A percentile compares a stretch with the other conserved stretches of the same genome.
phyloP scores from a whole-genome alignment of 2,888 invertebrate species.

The Neoitamus cyanurus region DNA sequence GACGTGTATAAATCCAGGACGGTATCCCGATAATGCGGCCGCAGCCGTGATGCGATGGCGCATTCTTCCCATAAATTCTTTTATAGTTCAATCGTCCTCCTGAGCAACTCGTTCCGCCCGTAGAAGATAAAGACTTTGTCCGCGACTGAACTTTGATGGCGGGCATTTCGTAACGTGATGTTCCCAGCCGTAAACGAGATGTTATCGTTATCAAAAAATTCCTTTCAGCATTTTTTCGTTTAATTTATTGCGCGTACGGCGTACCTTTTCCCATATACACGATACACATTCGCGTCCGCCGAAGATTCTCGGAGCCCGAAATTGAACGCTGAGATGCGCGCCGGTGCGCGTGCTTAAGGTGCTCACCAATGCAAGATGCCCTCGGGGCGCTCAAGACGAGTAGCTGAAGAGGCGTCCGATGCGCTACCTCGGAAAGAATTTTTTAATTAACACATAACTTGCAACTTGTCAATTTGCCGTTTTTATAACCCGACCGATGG shows the following conservation, averaged over 20 bases:
- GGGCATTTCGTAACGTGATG: not conserved
- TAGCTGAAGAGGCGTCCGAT: not conserved
- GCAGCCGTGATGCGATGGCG: not conserved
- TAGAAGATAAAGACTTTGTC: not conserved
- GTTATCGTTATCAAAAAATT: conserved; percentile 25
- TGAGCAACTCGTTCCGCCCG: not conserved
- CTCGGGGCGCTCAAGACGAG: not conserved
- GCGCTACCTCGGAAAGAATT: conserved; percentile 40
- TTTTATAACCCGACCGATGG: conserved; percentile 13
- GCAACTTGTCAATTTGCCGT: conserved; percentile 40
- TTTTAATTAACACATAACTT: conserved; percentile 53
- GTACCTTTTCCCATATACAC: not conserved
- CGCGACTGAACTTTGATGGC: not conserved
- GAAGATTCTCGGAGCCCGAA: conserved; percentile 10
- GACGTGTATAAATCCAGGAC: not conserved
- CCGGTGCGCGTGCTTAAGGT: conserved; percentile 22
- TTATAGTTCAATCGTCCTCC: not conserved
- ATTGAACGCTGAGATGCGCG: not conserved
- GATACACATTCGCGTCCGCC: not conserved
- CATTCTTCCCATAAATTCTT: not conserved
- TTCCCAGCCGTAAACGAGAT: not conserved
- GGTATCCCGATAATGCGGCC: not conserved
- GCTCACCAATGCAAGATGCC: not conserved
- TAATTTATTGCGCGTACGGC: conserved; percentile 17
- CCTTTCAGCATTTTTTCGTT: conserved; percentile 6